These are phyloP conservation scores for Zoanthus sansibaricus DNA, from an alignment of 92 coral and sea anemone species.

Conservation along the genomic window DNA sequence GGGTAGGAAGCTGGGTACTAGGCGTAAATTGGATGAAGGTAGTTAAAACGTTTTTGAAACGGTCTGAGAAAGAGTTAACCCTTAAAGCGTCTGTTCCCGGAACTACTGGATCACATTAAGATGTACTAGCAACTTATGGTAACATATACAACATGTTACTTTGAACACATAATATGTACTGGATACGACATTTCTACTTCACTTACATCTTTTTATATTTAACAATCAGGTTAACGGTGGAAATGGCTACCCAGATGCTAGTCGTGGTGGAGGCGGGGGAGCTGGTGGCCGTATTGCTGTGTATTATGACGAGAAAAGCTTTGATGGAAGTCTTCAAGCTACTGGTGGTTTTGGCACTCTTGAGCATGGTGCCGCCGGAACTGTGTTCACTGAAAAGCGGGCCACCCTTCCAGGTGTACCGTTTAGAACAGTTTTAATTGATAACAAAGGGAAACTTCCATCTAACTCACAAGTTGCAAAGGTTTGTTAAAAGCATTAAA, in stretches of 20 bases:
- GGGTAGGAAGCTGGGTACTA: too few species aligned
- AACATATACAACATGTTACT: too few species aligned
- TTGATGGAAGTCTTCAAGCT: slow-evolving; percentile 68
- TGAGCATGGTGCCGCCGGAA: slow-evolving; percentile 79
- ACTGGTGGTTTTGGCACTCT: slow-evolving; percentile 68
- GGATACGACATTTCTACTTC: too few species aligned
- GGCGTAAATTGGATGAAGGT: too few species aligned
- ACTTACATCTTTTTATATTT: background rate
- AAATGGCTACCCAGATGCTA: slow-evolving; percentile 51
- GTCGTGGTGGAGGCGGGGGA: slow-evolving; percentile 77
- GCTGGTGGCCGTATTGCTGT: slow-evolving; percentile 79
- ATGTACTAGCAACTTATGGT: too few species aligned
- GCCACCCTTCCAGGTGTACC: slow-evolving; percentile 17
- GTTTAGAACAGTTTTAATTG: slow-evolving; percentile 46
- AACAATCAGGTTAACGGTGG: slow-evolving; percentile 71
- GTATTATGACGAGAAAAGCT: slow-evolving; percentile 61
- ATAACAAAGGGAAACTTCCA: slow-evolving; percentile 62
- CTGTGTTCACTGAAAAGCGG: slow-evolving; percentile 56
- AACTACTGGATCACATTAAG: too few species aligned
- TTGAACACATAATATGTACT: too few species aligned
- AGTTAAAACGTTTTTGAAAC: too few species aligned
- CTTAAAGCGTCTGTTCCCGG: too few species aligned
- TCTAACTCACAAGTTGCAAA: slow-evolving; percentile 57
- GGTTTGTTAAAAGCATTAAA: background rate
- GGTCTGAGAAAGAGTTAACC: too few species aligned